A percentile compares a stretch with the other conserved stretches of the same genome.
Conservation (phyloP, 1,140 invertebrate species). For the Philaenus spumarius region DNA sequence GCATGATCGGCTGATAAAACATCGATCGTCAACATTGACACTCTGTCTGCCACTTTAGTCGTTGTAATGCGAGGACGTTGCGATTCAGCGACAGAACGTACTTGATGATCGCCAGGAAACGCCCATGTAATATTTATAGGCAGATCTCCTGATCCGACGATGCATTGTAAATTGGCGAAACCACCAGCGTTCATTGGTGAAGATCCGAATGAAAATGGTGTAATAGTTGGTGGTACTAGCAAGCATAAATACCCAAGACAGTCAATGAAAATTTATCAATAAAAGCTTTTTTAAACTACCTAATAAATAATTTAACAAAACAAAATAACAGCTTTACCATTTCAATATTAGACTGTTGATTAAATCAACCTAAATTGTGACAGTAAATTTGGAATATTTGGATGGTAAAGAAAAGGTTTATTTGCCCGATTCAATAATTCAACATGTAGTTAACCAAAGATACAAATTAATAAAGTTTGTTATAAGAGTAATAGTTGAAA, state of each 20-base stretch:
- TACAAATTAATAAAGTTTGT: no score
- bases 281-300: no score
- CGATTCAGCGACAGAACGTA: constrained; percentile 28
- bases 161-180: constrained; percentile 59
- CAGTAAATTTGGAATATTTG: no score
- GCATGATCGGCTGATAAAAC: constrained; percentile 51
- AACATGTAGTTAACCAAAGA: no score
- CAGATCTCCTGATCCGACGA: constrained; percentile 63
- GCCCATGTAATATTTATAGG: constrained; percentile 61
- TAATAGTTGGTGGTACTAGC: constrained; percentile 55
- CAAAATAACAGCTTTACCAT: no score
- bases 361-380: no score
- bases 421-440: no score
- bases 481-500: no score
- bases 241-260: constrained; percentile 12
- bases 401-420: no score
- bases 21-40: constrained; percentile 52
- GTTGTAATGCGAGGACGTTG: constrained; percentile 36
- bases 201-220: constrained; percentile 58
- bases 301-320: no score
- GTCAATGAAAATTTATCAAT: no score
- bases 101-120: constrained; percentile 40
- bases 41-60: constrained; percentile 39
- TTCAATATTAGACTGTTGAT: no score
- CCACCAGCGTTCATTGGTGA: constrained; percentile 65